Evolutionary conservation across 37 sponge, comb jelly and placozoan species (phyloP).

Genomic region (Geodia barretti): DNA sequence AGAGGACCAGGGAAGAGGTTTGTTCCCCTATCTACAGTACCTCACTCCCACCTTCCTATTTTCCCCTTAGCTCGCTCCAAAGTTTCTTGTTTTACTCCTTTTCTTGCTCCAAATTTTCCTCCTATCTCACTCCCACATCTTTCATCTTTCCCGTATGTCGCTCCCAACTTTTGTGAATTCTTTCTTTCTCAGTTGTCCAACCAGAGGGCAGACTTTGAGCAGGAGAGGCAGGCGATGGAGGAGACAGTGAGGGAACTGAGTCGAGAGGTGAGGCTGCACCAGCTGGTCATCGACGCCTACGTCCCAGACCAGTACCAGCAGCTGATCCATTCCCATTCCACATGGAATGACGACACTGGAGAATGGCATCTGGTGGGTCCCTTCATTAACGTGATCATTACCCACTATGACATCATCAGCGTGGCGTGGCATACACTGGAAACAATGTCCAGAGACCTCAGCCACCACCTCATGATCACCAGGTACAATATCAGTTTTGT

Average conservation of each 20-base stretch:
- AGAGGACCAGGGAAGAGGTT: slow-evolving; percentile 91
- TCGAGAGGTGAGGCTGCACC: slow-evolving; percentile 77
- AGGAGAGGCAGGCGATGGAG: slow-evolving; percentile 82
- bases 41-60: neutral
- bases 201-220: slow-evolving; percentile 76
- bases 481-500: neutral
- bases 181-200: slow-evolving; percentile 71
- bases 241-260: slow-evolving; percentile 81
- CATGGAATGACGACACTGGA: slow-evolving; percentile 94
- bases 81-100: too few relatives aligned
- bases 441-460: slow-evolving; percentile 84
- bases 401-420: slow-evolving; percentile 27
- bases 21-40: neutral
- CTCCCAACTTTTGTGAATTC: neutral
- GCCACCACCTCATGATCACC: slow-evolving; percentile 28
- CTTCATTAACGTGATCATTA: neutral
- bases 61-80: too few relatives aligned
- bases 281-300: slow-evolving; percentile 69
- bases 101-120: too few relatives aligned
- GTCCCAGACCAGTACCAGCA: slow-evolving; percentile 89
- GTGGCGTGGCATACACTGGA: slow-evolving; percentile 95
- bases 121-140: neutral
- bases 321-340: slow-evolving; percentile 64
- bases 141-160: too few relatives aligned
- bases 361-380: slow-evolving; percentile 94